Base-by-base conservation (phyloP, 2,113 vertebrate genomes). In the Edolisoma coerulescens region DNA sequence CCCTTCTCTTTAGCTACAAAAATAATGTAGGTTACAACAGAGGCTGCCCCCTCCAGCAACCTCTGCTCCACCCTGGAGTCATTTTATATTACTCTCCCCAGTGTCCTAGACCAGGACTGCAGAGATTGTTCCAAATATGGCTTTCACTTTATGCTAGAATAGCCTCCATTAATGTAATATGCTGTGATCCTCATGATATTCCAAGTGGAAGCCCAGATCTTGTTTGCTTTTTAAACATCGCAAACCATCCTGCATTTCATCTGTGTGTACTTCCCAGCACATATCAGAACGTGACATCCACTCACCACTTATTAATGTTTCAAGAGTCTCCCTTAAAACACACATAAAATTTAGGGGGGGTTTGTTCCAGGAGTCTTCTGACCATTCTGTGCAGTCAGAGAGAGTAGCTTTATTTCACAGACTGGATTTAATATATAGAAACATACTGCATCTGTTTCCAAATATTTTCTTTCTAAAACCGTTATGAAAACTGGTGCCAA, bases 341-440 rank as follows among this genome's bases (percentile, higher is more conserved):
- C 59, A 73, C 76, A 85, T 92, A 65, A 95, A 87, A 88, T 94
- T 94, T 87, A 89, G 47, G 77, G 30, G 60, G 44, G 69, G 87
- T 94, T 95, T 90, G 33, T 94, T 96, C 74, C 74, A 78, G 50
- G 41, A 91, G 30, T 83, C 88, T 87, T 80, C 82, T 94, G 82
- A 95, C 82, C 23, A 0, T 89, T 92, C 60, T 82, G 82, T 77
- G 74, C 73, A 94, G 79, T 73, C 50, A 95, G 70, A 90, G 49
- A 83, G 60, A 91, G 33, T 75, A 84, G 65, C 63, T 96, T 76
- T 83, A 89, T 91, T 95, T 89, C 84, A 96, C 59, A 91, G 75
- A 44, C 77, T 93, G 87, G 53, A 87, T 96, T 95, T 87, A 93
- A 96, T 94, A 87, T 90, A 59, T 37, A 90, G 75, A 82, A 96